Evolutionary conservation across 2,797 vertebrate species (phyloP).

Genomic region (Vireo griseus): DNA sequence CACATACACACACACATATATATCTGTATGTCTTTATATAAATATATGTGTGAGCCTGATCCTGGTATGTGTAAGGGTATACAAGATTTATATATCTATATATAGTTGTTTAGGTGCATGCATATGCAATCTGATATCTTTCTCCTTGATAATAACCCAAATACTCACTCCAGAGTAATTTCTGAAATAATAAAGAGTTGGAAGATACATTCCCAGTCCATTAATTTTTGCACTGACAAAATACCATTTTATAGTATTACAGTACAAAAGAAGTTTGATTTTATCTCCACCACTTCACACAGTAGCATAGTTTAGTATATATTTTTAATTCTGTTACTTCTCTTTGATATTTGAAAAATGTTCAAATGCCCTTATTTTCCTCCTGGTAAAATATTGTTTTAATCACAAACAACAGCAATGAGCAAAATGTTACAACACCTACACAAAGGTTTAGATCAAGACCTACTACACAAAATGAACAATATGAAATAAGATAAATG

Average conservation of each 20-base stretch:
- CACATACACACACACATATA: rapidly evolving
- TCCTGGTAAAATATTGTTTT: not conserved
- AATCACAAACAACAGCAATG: not conserved
- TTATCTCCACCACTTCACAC: not conserved
- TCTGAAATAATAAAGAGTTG: not conserved
- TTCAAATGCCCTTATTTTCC: not conserved
- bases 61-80: not conserved
- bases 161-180: not conserved
- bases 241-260: rapidly evolving
- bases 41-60: not conserved
- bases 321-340: not conserved
- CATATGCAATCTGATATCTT: not conserved
- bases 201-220: not conserved
- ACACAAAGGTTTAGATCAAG: not conserved
- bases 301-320: not conserved
- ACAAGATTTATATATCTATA: not conserved
- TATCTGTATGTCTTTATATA: rapidly evolving
- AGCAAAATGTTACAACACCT: not conserved
- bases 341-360: not conserved
- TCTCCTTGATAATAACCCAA: not conserved
- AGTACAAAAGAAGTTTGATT: not conserved
- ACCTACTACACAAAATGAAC: not conserved
- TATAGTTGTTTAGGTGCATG: not conserved
- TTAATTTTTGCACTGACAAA: not conserved
- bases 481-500: not conserved